phyloP scores from a whole-genome alignment of 1,140 invertebrate genomes.

The Drosophila seguyi region DNA sequence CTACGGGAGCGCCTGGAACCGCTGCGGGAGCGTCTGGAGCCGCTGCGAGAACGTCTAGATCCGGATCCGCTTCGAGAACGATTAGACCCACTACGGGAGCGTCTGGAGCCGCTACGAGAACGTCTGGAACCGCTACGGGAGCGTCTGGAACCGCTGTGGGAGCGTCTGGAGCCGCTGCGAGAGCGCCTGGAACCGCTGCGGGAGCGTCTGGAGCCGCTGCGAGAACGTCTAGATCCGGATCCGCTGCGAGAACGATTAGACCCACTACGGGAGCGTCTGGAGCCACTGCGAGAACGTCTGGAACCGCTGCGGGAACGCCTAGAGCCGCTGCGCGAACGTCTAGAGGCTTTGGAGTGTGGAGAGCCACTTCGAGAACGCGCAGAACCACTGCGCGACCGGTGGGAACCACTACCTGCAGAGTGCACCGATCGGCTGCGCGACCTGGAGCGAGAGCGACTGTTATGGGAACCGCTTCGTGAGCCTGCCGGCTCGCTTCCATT shows the following conservation, averaged over 20 bases:
- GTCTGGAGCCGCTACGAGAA: conserved; percentile 79
- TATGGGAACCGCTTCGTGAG: conserved; percentile 81
- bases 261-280: conserved; percentile 63
- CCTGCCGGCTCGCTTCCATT: conserved; percentile 20
- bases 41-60: conserved; percentile 72
- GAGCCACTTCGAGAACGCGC: conserved; percentile 80
- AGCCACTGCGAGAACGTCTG: conserved; percentile 73
- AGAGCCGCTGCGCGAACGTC: conserved; percentile 72
- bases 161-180: conserved; percentile 76
- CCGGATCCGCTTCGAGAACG: conserved; percentile 67
- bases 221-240: conserved; percentile 63
- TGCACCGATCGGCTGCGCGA: conserved; percentile 83
- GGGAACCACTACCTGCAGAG: conserved; percentile 76
- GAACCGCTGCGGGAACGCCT: conserved; percentile 84
- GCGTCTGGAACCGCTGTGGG: conserved; percentile 77
- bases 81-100: conserved; percentile 51
- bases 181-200: conserved; percentile 64
- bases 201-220: conserved; percentile 83
- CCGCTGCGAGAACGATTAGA: conserved; percentile 82
- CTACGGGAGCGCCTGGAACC: conserved; percentile 72
- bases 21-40: conserved; percentile 73
- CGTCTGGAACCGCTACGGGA: conserved; percentile 83
- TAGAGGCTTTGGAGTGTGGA: conserved; percentile 72
- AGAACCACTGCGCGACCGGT: conserved; percentile 80
- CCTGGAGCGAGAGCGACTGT: conserved; percentile 79